Evolutionary conservation across 2,888 invertebrate species (phyloP).

Genomic region (Zygogramma bicolorata): DNA sequence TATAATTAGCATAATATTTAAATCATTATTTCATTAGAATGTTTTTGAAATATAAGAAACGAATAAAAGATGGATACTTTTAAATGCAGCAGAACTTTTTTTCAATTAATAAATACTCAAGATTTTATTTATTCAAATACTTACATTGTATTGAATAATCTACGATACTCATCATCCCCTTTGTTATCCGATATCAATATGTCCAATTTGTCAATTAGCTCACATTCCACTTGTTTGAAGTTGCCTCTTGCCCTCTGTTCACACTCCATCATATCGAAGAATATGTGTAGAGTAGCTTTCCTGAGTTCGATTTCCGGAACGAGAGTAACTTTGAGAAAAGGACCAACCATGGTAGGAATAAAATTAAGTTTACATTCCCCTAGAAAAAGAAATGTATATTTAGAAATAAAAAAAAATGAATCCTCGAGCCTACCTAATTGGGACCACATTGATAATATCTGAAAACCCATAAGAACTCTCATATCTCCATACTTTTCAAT

Average conservation of each 20-base stretch:
- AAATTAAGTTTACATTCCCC: conserved; percentile 89
- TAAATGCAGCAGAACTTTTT: background rate
- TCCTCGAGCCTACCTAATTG: conserved; percentile 73
- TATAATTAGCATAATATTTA: too few species aligned
- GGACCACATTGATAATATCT: conserved; percentile 93
- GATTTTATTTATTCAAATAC: conserved; percentile 63
- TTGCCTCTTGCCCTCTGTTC: conserved; percentile 87
- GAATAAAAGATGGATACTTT: background rate
- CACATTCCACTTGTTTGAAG: conserved; percentile 92
- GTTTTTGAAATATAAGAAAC: too few species aligned
- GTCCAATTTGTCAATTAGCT: conserved; percentile 93
- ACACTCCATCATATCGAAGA: conserved; percentile 96
- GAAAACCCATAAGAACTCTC: conserved; percentile 92
- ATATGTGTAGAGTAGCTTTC: conserved; percentile 90
- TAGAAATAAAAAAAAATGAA: conserved; percentile 16
- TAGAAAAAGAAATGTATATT: conserved; percentile 58
- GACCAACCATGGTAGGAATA: conserved; percentile 93
- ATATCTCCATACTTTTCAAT: conserved; percentile 87
- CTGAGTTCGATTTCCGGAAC: conserved; percentile 88
- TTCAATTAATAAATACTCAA: too few species aligned
- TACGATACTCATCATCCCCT: conserved; percentile 92
- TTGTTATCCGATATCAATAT: conserved; percentile 93
- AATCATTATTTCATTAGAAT: too few species aligned
- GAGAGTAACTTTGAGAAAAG: conserved; percentile 91
- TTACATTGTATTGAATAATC: conserved; percentile 96